phyloP scores from a whole-genome alignment of 2,113 vertebrate species.

The Rhodinocichla rosea region DNA sequence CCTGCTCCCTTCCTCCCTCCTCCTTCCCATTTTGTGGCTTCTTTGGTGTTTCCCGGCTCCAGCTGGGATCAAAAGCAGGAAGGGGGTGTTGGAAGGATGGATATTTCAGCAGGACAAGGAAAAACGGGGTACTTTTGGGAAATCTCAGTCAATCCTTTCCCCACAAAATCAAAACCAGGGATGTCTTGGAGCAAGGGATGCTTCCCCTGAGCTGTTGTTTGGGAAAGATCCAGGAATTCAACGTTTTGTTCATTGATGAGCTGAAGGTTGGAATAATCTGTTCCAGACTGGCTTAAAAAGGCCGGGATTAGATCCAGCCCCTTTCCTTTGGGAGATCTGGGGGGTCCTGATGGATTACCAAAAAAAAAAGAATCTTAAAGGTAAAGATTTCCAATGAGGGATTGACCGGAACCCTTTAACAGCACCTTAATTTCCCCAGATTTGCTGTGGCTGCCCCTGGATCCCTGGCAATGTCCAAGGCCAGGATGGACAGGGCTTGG shows the following conservation, averaged over 20 bases:
- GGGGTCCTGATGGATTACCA: background rate
- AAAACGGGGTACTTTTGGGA: background rate
- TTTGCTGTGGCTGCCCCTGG: background rate
- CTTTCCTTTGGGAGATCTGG: no score
- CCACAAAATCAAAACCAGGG: conserved; percentile 5
- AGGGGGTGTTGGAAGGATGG: background rate
- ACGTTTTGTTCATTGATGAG: background rate
- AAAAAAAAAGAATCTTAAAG: no score
- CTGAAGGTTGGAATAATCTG: background rate
- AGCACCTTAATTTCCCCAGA: background rate
- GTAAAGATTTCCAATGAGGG: background rate
- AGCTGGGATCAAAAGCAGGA: conserved; percentile 12
- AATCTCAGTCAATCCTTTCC: background rate
- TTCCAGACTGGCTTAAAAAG: background rate
- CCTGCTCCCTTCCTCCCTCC: background rate
- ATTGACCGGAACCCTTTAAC: rapidly evolving
- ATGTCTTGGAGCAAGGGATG: background rate
- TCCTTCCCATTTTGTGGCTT: background rate
- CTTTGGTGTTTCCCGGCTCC: conserved; percentile 25
- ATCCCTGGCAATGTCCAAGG: background rate
- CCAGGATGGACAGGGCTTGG: background rate
- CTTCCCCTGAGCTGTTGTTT: background rate
- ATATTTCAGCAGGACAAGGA: background rate
- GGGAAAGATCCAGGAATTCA: background rate
- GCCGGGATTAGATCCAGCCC: rapidly evolving